phyloP scores from a whole-genome alignment of 2,888 invertebrate species.

The Gastrophysa polygoni region DNA sequence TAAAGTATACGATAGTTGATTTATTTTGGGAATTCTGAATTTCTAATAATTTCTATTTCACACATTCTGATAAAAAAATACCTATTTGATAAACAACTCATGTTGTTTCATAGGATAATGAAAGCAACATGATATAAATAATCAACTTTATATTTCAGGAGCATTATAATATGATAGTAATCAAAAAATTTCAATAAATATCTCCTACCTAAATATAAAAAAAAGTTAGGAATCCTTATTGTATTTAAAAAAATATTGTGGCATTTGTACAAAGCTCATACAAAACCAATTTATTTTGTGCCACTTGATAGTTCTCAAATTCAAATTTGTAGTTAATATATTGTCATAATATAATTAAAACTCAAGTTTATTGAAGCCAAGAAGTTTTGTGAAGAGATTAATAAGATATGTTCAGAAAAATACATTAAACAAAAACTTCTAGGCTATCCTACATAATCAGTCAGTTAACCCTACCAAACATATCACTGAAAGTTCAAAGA shows the following conservation, averaged over 20 bases:
- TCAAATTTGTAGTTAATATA: slow-evolving; percentile 9
- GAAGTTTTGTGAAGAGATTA: background rate
- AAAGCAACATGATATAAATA: too few relatives aligned
- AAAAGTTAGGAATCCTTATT: background rate
- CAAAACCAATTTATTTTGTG: slow-evolving; percentile 25
- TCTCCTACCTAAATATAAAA: slow-evolving; percentile 8
- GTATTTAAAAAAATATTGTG: slow-evolving; percentile 28
- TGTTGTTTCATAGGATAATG: too few relatives aligned
- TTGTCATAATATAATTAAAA: slow-evolving; percentile 4
- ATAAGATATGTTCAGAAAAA: background rate
- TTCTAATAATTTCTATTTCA: too few relatives aligned
- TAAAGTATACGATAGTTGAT: too few relatives aligned
- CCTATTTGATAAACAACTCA: too few relatives aligned
- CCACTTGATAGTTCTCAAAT: too few relatives aligned
- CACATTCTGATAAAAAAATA: too few relatives aligned
- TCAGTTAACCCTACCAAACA: background rate
- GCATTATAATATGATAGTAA: background rate
- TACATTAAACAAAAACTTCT: background rate
- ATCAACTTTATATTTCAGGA: background rate
- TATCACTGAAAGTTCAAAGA: background rate
- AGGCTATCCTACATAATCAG: slow-evolving; percentile 16
- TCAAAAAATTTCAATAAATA: slow-evolving; percentile 6
- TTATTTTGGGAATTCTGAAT: too few relatives aligned
- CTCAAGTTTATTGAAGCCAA: background rate
- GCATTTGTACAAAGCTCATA: slow-evolving; percentile 27